These are phyloP conservation scores for Melanostigma gelatinosum DNA, from an alignment of 2,113 vertebrate species.

Conservation along the genomic window DNA sequence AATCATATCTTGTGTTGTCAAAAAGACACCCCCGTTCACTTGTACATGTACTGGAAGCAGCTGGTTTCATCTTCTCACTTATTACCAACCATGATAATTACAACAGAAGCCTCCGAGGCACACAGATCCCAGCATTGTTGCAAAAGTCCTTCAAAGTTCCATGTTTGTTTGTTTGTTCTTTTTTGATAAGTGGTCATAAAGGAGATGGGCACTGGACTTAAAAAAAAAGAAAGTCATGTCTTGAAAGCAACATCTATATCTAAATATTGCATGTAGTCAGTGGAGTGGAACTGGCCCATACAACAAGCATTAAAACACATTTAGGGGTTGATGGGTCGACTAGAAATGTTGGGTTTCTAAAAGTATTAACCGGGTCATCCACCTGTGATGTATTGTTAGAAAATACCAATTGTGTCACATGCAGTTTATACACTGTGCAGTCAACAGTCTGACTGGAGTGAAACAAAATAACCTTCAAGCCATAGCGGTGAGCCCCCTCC, in stretches of 20 bases:
- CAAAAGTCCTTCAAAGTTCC: not conserved
- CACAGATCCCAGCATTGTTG: no score
- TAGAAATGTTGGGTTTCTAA: not conserved
- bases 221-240: slow-evolving; percentile 3
- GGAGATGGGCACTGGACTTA: not conserved
- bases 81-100: not conserved
- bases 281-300: not conserved
- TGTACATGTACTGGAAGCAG: not conserved
- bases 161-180: not conserved
- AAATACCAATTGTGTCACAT: not conserved
- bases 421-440: not conserved
- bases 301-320: not conserved
- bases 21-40: not conserved
- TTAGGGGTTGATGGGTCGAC: not conserved
- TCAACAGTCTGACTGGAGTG: not conserved
- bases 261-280: slow-evolving; percentile 1
- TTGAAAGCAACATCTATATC: not conserved
- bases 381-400: not conserved
- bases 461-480: not conserved
- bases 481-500: not conserved
- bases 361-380: not conserved
- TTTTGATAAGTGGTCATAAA: not conserved
- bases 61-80: slow-evolving; percentile 1
- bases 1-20: not conserved
- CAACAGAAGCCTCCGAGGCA: not conserved